Evolutionary conservation across 2,888 invertebrate genomes (phyloP).

Genomic region (Caenorhabditis plicata): DNA sequence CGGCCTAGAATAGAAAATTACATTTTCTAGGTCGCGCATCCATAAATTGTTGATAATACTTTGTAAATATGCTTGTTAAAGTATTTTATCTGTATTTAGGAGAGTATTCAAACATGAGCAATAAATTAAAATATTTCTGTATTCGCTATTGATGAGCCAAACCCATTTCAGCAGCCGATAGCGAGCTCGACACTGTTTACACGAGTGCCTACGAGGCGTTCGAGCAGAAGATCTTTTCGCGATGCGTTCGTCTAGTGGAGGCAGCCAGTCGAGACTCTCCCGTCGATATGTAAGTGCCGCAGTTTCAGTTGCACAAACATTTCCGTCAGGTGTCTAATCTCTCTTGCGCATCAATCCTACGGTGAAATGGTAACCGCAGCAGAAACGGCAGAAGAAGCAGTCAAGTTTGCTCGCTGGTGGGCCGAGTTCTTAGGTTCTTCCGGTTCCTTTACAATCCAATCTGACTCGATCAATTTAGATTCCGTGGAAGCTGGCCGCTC

Average conservation of each 20-base stretch:
- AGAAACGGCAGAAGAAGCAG: conserved; percentile 23
- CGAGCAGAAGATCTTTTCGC: conserved; percentile 44
- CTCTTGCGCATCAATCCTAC: conserved; percentile 42
- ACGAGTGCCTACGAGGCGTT: conserved; percentile 35
- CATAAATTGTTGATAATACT: no score
- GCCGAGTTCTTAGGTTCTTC: no score
- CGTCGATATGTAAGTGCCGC: conserved; percentile 22
- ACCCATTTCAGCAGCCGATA: background rate
- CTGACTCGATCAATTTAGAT: no score
- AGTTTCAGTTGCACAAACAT: background rate
- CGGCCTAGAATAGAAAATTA: no score
- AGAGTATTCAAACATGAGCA: no score
- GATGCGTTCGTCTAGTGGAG: conserved; percentile 40
- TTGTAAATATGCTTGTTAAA: no score
- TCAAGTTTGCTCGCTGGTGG: conserved; percentile 42
- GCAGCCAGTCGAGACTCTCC: conserved; percentile 33
- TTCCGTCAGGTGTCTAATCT: conserved; percentile 32
- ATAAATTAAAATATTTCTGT: no score
- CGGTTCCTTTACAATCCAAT: no score
- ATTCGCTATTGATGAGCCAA: background rate
- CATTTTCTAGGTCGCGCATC: no score
- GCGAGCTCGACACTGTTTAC: conserved; percentile 21
- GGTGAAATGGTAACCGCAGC: conserved; percentile 34
- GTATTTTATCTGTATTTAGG: no score
- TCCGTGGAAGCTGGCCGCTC: conserved; percentile 30